Base-by-base conservation (phyloP, 2,113 vertebrate genomes). In the Carassius carassius region DNA sequence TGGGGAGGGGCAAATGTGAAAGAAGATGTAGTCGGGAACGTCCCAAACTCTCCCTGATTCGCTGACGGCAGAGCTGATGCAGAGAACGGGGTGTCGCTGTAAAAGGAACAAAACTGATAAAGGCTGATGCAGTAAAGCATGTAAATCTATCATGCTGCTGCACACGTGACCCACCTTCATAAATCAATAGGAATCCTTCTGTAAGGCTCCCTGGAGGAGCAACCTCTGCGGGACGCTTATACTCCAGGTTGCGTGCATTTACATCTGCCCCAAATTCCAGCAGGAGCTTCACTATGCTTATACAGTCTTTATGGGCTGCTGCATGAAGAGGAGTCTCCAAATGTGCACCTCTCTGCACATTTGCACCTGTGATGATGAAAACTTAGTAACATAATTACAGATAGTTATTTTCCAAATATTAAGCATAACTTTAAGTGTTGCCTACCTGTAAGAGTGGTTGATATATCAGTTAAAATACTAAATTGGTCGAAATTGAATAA, bases 231-330 rank as follows among this genome's bases (percentile, higher is more conserved):
- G 98, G 96, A 72, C 96, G 91, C 91, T 97, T 94, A 70, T 94
- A 95, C 60, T 98, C 96, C 69, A 91, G 92, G 85, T 98, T 97
- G 88, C 95, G 96, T 87, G 96, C 95, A 49, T 97, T 98, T 87
- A 96, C 94, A 77, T 99, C 96, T 0, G 98, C 97, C 37, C 97
- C 98, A 88, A 98, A 99, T 83, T 99, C 97, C 81, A 99, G 93
- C 87, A 99, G 94, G 75, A 97, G 91, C 84, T 92, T 96, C 82
- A 97, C 91, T 0, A 96, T 94, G 29, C 97, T 96, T 1, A 92
- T 90, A 88, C 94, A 96, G 91, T 96, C 93, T 82, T 95, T 95
- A 63, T 96, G 95, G 83, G 96, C 97, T 29, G 98, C 97, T 8
- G 95, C 96, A 2, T 99, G 98, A 49, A 99, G 88, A 0, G 98